A percentile compares a stretch with the other conserved stretches of the same genome.
phyloP scores from a whole-genome alignment of 2,797 vertebrate genomes.

The Chelon labrosus region DNA sequence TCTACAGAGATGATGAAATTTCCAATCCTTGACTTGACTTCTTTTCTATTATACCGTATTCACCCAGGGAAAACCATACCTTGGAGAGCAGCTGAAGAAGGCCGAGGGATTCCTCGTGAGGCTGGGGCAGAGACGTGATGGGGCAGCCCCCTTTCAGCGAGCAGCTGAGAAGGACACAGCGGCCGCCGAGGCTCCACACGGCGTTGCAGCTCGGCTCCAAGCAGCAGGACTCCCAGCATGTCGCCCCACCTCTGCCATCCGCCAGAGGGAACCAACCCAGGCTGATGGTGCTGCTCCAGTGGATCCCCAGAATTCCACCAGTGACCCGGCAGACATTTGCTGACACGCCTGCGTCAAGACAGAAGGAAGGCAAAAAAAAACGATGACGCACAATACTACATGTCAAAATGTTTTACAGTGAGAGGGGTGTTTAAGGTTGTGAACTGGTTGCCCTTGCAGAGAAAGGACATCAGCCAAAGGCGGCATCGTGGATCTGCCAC shows the following conservation, averaged over 20 bases:
- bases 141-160: slow-evolving; percentile 75
- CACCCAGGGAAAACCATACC: slow-evolving; percentile 37
- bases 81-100: slow-evolving; percentile 83
- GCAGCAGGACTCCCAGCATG: slow-evolving; percentile 90
- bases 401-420: not conserved
- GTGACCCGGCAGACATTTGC: slow-evolving; percentile 81
- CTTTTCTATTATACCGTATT: no score
- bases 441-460: not conserved
- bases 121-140: slow-evolving; percentile 79
- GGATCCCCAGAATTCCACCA: slow-evolving; percentile 83
- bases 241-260: slow-evolving; percentile 68
- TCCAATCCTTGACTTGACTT: no score
- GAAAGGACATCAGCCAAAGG: no score
- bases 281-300: slow-evolving; percentile 79
- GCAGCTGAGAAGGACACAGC: slow-evolving; percentile 92
- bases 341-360: slow-evolving; percentile 65
- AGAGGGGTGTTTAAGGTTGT: not conserved
- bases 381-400: not conserved
- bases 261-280: slow-evolving; percentile 84
- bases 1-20: no score
- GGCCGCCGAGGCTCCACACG: slow-evolving; percentile 91
- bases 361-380: not conserved
- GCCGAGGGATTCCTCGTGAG: slow-evolving; percentile 80
- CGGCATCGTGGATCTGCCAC: not conserved
- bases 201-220: slow-evolving; percentile 86